Evolutionary conservation across 2,888 invertebrate species (phyloP).

Genomic region (Hirtodrosophila trivittata): DNA sequence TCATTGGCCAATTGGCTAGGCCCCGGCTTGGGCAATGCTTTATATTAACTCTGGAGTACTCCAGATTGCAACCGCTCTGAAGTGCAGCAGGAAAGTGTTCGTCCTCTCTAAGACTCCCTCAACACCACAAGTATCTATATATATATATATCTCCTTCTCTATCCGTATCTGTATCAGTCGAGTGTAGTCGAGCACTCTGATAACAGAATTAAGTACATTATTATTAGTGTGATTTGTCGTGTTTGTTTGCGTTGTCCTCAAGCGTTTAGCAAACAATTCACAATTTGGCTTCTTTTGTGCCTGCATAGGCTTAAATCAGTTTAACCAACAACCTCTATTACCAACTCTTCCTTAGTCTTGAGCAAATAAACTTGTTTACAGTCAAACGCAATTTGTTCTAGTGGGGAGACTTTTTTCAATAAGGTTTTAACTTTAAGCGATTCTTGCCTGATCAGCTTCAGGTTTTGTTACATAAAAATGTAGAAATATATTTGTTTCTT

Average conservation of each 20-base stretch:
- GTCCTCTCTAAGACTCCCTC: no score
- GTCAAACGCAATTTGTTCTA: no score
- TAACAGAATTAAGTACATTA: conserved; percentile 33
- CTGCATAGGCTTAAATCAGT: not conserved
- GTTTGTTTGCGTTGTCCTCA: conserved; percentile 18
- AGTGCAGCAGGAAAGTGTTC: no score
- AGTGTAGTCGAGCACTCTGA: conserved; percentile 43
- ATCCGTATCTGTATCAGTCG: conserved; percentile 9
- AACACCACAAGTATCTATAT: no score
- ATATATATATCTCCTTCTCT: conserved; percentile 6
- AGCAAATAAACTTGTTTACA: conserved; percentile 55
- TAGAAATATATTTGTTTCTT: no score
- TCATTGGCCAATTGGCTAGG: conserved; percentile 38
- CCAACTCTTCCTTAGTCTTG: conserved; percentile 30
- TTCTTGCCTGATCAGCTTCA: no score
- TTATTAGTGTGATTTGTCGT: conserved; percentile 13
- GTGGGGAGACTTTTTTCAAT: no score
- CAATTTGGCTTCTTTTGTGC: conserved; percentile 15
- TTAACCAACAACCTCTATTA: conserved; percentile 11
- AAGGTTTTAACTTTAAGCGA: no score
- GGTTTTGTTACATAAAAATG: no score
- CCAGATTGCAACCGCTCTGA: conserved; percentile 3
- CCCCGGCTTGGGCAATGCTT: conserved; percentile 30
- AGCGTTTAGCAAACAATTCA: conserved; percentile 27
- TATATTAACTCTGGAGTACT: conserved; percentile 57